Conservation (phyloP, 2,888 invertebrate genomes). For the Chaitophorus viminalis region DNA sequence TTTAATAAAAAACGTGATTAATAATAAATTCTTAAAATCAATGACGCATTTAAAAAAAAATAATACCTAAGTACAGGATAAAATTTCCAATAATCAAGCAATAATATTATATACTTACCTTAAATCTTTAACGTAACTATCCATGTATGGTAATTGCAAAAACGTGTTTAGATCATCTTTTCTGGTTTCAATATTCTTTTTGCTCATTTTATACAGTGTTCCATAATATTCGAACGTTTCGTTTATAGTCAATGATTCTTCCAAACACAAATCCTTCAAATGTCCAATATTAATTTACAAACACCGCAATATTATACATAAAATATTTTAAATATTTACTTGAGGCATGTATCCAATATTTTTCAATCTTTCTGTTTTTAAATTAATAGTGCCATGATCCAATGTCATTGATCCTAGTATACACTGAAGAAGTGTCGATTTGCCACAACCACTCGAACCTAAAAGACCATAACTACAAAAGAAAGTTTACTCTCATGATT, state of each 20-base stretch:
- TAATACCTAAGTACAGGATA: no score
- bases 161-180: slow-evolving; percentile 26
- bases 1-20: no score
- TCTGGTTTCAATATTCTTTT: slow-evolving; percentile 67
- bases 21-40: no score
- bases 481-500: no score
- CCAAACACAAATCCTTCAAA: slow-evolving; percentile 76
- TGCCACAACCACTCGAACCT: slow-evolving; percentile 69
- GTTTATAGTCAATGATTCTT: slow-evolving; percentile 78
- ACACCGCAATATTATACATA: not conserved
- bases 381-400: slow-evolving; percentile 68
- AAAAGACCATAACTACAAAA: slow-evolving; percentile 66
- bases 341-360: slow-evolving; percentile 69
- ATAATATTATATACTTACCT: not conserved
- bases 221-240: slow-evolving; percentile 87
- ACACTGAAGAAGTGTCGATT: slow-evolving; percentile 70
- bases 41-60: no score
- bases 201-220: slow-evolving; percentile 79
- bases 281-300: not conserved
- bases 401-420: slow-evolving; percentile 69
- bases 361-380: slow-evolving; percentile 67
- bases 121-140: slow-evolving; percentile 41
- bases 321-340: slow-evolving; percentile 66
- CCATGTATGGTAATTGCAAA: slow-evolving; percentile 32
- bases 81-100: no score